Base-by-base conservation (phyloP, 2,888 invertebrate genomes). In the Drosophila ochracea region DNA sequence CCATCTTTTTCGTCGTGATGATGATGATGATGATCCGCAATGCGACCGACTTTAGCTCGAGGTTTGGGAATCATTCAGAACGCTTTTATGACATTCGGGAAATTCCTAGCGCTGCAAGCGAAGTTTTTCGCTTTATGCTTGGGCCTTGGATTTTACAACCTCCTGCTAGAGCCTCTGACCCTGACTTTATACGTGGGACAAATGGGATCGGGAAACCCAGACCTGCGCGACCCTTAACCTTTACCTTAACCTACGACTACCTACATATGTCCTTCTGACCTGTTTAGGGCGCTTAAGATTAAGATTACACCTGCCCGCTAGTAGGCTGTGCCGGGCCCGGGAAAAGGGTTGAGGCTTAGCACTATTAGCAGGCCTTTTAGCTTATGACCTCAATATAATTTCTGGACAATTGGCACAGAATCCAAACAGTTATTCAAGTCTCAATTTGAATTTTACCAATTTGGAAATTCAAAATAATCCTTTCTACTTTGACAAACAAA, bases 1-100 rank as follows among this genome's bases (percentile, higher is more conserved):
- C 41, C 53, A 41, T 37, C 35, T 49, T 35, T 49, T 35, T 52
- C 47, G 49, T 59, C 19, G 37, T 61, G 37, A 59, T 64, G 63
- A 47, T 55, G 64, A 57, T 87, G 53, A 72, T 70, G 77, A 72
- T 80, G 68, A 69, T 73, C 65, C 65, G 47, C 57, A 60, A 35
- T 7, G 35, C 37, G 49, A 25, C 16, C 50, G 19, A 41, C 52
- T 57, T 60, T 50, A 49, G 19, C 50, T 47, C 31, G 30, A 47
- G 28, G 54, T 28, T 69, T 30, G 33, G 30, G 21, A 67, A 86
- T 74, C 85, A 85, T 85, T 85, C 74, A 85, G 80, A 73, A 84
- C 76, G 80, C 60, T 76, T 87, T 84, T 80, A 84, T 62, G 67
- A 39, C 35, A 49, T 39, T 43, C 43, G 55, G 85, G 88, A 78